Evolutionary conservation across 2,113 vertebrate genomes (phyloP), one percentile per base, ranked within the genome.

Genomic region (Dicerorhinus sumatrensis): DNA sequence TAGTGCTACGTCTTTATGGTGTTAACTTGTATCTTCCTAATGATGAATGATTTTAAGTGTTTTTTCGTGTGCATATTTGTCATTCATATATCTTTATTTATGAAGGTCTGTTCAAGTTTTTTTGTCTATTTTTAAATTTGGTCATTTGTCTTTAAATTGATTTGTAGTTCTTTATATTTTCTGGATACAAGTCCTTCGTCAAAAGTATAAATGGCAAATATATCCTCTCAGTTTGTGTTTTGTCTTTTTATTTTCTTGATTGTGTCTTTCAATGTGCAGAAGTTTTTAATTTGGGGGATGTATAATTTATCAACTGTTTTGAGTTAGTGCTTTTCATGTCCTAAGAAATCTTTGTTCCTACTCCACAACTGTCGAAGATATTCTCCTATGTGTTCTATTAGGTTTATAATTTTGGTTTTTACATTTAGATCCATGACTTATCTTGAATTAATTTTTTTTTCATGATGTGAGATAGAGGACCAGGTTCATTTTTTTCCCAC

Each of bases 241-340:
- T 82, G 31, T 79, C 25, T 92, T 84, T 84, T 85, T 84, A 70
- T 89, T 96, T 88, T 73, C 42, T 94, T 88, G 70, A 88, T 58
- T 88, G 13, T 63, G 17, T 73, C 42, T 89, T 89, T 96, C 73
- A 25, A 51, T 72, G 20, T 42, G 14, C 4, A 91, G 7, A 86
- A 14, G n/a, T 42, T 85, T 94, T 83, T 51, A 82, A 63, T 89
- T 81, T 76, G 72, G 29, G 17, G 60, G 18, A 72, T 76, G 2
- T 17, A 18, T 14, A 89, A 25, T 92, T 60, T 63, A 21, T 65
- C 16, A 80, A n/a, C 62, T 36, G 48, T 96, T 51, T 93, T 77
- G 25, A 88, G 14, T 69, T 48, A 60, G 14, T 56, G 12, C 0
- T 79, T 76, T 91, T 62, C 75, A 29, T 89, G 17, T 69, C 33